A percentile compares a stretch with the other conserved stretches of the same genome.
These are phyloP conservation scores for Lithobius niger DNA, from an alignment of 1,140 invertebrate genomes.

Conservation along the genomic window DNA sequence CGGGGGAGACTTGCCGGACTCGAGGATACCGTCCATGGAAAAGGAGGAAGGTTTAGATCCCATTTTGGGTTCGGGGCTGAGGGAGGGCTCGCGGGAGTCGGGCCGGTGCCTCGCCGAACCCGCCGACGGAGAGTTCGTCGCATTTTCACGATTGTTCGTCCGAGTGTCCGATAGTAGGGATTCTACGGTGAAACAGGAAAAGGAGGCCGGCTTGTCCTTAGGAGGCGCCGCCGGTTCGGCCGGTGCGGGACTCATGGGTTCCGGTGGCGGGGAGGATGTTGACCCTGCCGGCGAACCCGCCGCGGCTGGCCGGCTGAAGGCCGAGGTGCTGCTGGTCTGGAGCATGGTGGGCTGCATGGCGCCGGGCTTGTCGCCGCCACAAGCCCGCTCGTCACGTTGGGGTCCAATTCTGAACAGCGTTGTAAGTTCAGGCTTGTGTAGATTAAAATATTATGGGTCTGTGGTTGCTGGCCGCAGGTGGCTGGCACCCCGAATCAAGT, in stretches of 20 bases:
- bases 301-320: constrained; percentile 8
- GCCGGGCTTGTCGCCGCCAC: no score
- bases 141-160: background rate
- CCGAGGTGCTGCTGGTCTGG: constrained; percentile 11
- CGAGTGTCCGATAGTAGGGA: constrained; percentile 4
- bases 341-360: constrained; percentile 11
- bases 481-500: no score
- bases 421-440: no score
- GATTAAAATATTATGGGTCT: no score
- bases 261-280: background rate
- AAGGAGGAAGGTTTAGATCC: background rate
- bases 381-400: no score
- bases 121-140: background rate
- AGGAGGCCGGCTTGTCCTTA: background rate
- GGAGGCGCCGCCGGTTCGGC: background rate
- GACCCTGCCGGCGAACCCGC: background rate
- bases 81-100: background rate
- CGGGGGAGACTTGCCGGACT: background rate
- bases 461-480: no score
- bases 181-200: constrained; percentile 4
- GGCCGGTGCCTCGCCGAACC: background rate
- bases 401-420: no score
- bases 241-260: background rate
- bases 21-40: constrained; percentile 9
- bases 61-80: background rate